These are phyloP conservation scores for Merodon equestris DNA, from an alignment of 2,888 invertebrate species.

Conservation along the genomic window DNA sequence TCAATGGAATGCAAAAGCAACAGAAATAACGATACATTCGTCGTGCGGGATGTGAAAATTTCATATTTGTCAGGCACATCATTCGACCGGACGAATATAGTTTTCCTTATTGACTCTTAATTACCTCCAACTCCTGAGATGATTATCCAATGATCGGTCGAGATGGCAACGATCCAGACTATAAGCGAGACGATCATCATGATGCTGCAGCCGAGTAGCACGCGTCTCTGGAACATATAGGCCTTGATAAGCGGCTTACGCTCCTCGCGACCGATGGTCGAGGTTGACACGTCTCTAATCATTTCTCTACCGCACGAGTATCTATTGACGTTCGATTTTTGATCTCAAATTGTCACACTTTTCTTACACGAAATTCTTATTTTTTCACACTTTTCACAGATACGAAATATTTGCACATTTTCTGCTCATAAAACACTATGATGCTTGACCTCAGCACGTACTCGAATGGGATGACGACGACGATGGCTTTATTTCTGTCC, in stretches of 20 bases:
- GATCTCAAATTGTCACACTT: constrained; percentile 7
- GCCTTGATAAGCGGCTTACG: constrained; percentile 82
- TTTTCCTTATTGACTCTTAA: constrained; percentile 18
- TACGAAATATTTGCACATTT: constrained; percentile 47
- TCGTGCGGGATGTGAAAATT: constrained; percentile 19
- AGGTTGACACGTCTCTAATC: constrained; percentile 80
- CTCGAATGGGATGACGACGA: too few relatives aligned
- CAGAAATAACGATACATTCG: not conserved
- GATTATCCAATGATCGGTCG: constrained; percentile 87
- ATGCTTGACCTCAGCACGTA: constrained; percentile 3
- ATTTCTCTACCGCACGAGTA: too few relatives aligned
- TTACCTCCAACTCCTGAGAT: constrained; percentile 79
- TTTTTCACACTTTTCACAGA: constrained; percentile 12
- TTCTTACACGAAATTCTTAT: not conserved
- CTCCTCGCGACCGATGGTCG: constrained; percentile 82
- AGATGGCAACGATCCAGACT: constrained; percentile 86
- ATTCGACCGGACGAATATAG: constrained; percentile 9
- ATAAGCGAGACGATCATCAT: constrained; percentile 84
- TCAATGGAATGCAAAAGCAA: not conserved
- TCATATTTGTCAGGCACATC: constrained; percentile 41
- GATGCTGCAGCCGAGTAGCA: constrained; percentile 85
- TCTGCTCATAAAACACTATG: constrained; percentile 11
- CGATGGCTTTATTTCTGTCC: constrained; percentile 11
- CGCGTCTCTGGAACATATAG: constrained; percentile 85
- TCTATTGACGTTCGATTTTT: not conserved